Base-by-base conservation (phyloP, 2,113 vertebrate genomes). In the Anhinga rufa region DNA sequence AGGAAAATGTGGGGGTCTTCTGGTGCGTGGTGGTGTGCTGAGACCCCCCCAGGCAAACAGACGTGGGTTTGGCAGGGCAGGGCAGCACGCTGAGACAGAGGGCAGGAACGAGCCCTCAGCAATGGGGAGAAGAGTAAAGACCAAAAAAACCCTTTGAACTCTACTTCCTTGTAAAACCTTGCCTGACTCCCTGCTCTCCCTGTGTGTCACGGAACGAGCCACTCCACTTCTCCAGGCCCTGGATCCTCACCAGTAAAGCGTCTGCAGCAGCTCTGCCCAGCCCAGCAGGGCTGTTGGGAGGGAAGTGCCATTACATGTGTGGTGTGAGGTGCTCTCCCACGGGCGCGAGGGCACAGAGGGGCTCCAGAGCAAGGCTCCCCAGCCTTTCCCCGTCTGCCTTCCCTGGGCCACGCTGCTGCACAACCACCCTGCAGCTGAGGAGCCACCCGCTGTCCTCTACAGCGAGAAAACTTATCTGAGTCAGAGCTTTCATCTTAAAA, bases 71-170 rank as follows among this genome's bases (percentile, higher is more conserved):
- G 48, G 31, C 52, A 51, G 40, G 36, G n/a, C 29, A 60, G 58
- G 55, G 40, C 22, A 48, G 42, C 24, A 2, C 7, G 17, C 60
- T 21, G 32, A 22, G 44, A 28, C 0, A 0, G 8, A 10, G 46
- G n/a, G n/a, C 29, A 61, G 46, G 40, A 70, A 20, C n/a, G 48
- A 82, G 31, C 17, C 15, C n/a, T 24, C 52, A 51, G 36, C 8
- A 44, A 55, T 7, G 19, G 57, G 25, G 26, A 88, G 9, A 80
- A 68, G 29, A 86, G 71, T 54, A 61, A 92, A 82, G 31, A 18
- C 46, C 46, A 74, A 46, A 46, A 46, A 46, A 46, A 46, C 55
- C 32, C 18, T 66, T 87, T 57, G 46, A 66, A 34, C 10, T 1
- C 3, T 46, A 28, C 42, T 82, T 70, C 9, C 2, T 14, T 65